A percentile compares a stretch with the other conserved stretches of the same genome.
Conservation (phyloP, 2,797 vertebrate species). For the Sebastes jordani region DNA sequence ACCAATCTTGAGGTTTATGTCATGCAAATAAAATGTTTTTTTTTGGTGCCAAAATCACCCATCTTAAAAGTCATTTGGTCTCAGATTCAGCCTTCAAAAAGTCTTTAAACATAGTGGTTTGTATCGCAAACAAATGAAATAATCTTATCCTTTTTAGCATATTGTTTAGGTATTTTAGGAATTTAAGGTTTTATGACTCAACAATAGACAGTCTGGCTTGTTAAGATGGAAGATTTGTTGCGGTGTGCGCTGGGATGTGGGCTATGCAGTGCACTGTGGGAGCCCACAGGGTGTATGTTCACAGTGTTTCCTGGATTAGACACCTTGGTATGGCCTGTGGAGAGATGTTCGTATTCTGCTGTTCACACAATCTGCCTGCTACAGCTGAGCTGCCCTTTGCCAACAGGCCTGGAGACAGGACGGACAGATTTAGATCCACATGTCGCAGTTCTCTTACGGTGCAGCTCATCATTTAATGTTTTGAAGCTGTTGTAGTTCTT, state of each 20-base stretch:
- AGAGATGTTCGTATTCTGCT: slow-evolving; percentile 78
- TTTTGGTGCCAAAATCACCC: not conserved
- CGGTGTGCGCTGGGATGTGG: slow-evolving; percentile 39
- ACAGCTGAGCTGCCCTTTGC: slow-evolving; percentile 82
- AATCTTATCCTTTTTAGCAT: not conserved
- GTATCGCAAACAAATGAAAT: not conserved
- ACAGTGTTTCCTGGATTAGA: slow-evolving; percentile 83
- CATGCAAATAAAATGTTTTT: not conserved
- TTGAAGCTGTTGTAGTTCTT: not conserved
- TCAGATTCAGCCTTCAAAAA: not conserved
- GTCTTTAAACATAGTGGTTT: not conserved
- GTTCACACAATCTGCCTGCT: slow-evolving; percentile 80
- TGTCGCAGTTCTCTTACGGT: slow-evolving; percentile 52
- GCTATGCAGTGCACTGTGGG: slow-evolving; percentile 56
- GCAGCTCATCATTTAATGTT: slow-evolving; percentile 27
- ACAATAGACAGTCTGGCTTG: slow-evolving; percentile 6
- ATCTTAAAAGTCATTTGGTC: not conserved
- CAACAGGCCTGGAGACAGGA: slow-evolving; percentile 75
- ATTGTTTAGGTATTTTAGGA: not conserved
- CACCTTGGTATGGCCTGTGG: slow-evolving; percentile 82
- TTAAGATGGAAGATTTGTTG: slow-evolving; percentile 35
- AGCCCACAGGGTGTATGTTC: slow-evolving; percentile 80
- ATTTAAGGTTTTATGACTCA: not conserved
- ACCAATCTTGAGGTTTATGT: not conserved
- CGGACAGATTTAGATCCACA: slow-evolving; percentile 77